Evolutionary conservation across 2,888 invertebrate genomes (phyloP).

Genomic region (Aelia acuminata): DNA sequence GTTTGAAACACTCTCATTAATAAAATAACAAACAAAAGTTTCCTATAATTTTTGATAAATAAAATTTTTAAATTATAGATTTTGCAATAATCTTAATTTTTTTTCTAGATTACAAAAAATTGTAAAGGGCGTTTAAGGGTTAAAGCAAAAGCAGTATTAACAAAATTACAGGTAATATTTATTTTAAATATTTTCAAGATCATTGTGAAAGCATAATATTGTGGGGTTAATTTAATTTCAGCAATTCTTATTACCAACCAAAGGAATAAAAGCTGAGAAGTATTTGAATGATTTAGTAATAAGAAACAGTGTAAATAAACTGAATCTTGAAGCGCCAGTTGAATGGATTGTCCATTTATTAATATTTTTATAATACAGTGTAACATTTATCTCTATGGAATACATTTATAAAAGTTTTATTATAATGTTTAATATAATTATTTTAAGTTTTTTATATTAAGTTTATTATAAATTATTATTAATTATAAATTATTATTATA

Average conservation of each 20-base stretch:
- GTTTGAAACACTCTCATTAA: background rate
- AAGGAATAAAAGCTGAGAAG: background rate
- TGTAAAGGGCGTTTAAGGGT: conserved; percentile 9
- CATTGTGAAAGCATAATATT: background rate
- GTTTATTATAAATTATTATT: no score
- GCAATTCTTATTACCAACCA: background rate
- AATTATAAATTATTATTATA: no score
- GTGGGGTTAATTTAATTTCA: background rate
- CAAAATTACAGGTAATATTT: background rate
- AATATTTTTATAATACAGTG: background rate
- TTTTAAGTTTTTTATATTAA: no score
- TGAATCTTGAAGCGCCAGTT: conserved; percentile 1
- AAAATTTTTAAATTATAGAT: background rate
- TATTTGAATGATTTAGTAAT: background rate
- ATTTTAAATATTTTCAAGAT: background rate
- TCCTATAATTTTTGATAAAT: background rate
- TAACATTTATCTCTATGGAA: no score
- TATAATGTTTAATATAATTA: no score
- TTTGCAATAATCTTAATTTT: background rate
- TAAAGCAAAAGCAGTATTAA: background rate
- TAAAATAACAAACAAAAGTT: background rate
- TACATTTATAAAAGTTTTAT: no score
- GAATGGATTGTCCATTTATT: conserved; percentile 17
- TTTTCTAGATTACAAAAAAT: conserved; percentile 8
- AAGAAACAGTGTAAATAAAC: background rate